phyloP scores from a whole-genome alignment of 2,797 vertebrate genomes.

The Hemitrygon akajei region DNA sequence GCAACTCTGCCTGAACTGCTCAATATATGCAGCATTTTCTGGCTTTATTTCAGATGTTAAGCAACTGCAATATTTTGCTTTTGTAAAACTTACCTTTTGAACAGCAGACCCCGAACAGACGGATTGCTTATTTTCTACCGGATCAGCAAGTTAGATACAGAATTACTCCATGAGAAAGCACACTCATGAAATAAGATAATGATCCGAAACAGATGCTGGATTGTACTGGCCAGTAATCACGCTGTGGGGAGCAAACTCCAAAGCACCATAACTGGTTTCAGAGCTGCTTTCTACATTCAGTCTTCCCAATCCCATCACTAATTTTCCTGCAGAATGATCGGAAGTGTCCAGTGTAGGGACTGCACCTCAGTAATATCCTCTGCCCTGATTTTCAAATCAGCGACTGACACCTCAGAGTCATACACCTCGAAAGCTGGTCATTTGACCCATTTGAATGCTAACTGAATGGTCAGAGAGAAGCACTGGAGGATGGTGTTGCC shows the following conservation, averaged over 20 bases:
- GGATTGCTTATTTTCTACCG: background rate
- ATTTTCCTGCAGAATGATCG: background rate
- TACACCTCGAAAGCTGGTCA: too few species aligned
- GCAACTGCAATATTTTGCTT: too few species aligned
- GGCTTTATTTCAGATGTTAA: background rate
- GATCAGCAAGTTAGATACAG: background rate
- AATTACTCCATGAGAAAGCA: background rate
- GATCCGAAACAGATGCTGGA: background rate
- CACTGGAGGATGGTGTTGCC: background rate
- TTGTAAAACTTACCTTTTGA: background rate
- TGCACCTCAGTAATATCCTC: background rate
- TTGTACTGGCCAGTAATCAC: background rate
- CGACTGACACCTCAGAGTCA: background rate
- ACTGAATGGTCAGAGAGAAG: background rate
- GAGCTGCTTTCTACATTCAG: background rate
- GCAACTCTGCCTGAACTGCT: too few species aligned
- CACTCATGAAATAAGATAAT: background rate
- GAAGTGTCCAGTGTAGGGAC: background rate
- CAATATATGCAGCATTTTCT: background rate
- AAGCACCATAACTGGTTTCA: background rate
- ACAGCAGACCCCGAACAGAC: background rate
- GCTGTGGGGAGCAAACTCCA: background rate
- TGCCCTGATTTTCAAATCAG: background rate
- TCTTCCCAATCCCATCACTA: background rate
- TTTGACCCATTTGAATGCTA: too few species aligned